phyloP scores from a whole-genome alignment of 23 tunicate genomes.

The Ciona savignyi region DNA sequence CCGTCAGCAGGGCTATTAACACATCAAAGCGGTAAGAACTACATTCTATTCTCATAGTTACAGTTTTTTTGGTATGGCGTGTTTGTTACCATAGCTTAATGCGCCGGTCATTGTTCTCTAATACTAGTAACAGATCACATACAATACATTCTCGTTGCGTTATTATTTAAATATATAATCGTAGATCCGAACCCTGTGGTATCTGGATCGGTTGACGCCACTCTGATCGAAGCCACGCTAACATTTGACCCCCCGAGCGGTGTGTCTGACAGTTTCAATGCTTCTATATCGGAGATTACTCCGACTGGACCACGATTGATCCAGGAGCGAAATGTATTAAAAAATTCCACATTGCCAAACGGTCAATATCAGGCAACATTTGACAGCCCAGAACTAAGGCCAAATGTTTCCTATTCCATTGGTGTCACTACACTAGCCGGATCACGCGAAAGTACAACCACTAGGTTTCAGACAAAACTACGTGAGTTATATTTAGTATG shows the following conservation, averaged over 20 bases:
- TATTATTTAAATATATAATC: not conserved
- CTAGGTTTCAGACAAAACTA: not conserved
- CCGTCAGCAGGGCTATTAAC: not conserved
- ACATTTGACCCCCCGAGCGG: slow-evolving; percentile 26
- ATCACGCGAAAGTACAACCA: not conserved
- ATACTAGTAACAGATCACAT: no score
- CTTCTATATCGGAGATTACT: not conserved
- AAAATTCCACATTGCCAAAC: no score
- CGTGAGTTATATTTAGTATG: slow-evolving; percentile 10
- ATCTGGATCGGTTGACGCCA: not conserved
- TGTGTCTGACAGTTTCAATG: slow-evolving; percentile 6
- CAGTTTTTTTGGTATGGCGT: no score
- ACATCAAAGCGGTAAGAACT: not conserved
- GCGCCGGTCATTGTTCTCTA: no score
- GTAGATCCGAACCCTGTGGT: slow-evolving; percentile 10
- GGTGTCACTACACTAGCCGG: not conserved
- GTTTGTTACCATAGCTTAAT: no score
- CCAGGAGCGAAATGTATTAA: no score
- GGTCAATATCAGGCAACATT: no score
- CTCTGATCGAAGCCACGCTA: slow-evolving; percentile 1
- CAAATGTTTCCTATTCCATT: slow-evolving; percentile 4
- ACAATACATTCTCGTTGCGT: no score
- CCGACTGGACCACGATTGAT: not conserved
- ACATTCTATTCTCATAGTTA: no score
- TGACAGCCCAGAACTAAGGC: no score